Base-by-base conservation (phyloP, 1,140 invertebrate species). In the Lysiphlebus fabarum region DNA sequence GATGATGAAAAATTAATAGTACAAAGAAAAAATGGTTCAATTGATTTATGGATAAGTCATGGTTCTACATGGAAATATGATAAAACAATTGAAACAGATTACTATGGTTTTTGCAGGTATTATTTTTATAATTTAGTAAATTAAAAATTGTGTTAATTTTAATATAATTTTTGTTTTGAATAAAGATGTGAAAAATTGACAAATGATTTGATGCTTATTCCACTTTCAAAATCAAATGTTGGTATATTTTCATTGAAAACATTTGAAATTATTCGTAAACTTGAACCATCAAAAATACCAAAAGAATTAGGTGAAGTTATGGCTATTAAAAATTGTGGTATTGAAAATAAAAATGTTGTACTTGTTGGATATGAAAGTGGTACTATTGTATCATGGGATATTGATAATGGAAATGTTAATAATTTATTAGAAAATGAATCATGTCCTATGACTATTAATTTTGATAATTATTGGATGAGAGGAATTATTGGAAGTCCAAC, bases 361-460 rank as follows among this genome's bases (percentile, higher is more conserved):
- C 69, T 89, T 8, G 82, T 81, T 7, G 83, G 83, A 48, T 89
- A 87, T 65, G 87, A 90, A 70, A 81, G 81, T 36, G 87, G 88
- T 5, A 82, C 85, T 66, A 74, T 89, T 36, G 73, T 83, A 1
- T 74, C 89, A 11, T 90, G 86, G 86, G 86, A 90, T 75, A 71
- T 85, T 43, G 83, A 80, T 67, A 64, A 61, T 6, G 84, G 81
- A 62, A 79, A 82, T 58, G 74, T 82, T 48, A 76, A 86, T 43
- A 82, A 82, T 68, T 78, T 82, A 58, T 66, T 85, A 41, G 79
- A 85, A 70, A 73, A 85, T 37, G 81, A 84, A n/a, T 79, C 86
- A 54, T 87, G 84, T 73, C 84, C 87, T 5, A 85, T 88, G 78
- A 81, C 84, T 1, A 66, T 90, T 6, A 87, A 89, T 68, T 90